phyloP scores from a whole-genome alignment of 2,797 vertebrate species.

The Pelobates cultripes region DNA sequence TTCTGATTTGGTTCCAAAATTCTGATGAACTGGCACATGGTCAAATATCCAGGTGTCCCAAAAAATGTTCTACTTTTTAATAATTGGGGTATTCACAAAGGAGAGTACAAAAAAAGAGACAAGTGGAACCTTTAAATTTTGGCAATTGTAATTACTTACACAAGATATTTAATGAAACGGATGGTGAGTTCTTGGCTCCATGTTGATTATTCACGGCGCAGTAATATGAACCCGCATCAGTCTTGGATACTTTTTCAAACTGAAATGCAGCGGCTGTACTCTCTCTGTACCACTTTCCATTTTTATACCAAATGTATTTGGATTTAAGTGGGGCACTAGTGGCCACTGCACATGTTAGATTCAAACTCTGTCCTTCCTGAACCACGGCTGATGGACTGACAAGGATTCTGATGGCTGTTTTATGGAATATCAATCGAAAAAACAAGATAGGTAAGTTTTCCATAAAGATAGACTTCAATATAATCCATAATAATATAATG shows the following conservation, averaged over 20 bases:
- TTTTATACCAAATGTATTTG: slow-evolving; percentile 70
- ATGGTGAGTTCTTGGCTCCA: slow-evolving; percentile 56
- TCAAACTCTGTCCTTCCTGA: slow-evolving; percentile 64
- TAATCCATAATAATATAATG: no score
- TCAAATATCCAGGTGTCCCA: no score
- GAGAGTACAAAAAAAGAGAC: no score
- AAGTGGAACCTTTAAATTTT: no score
- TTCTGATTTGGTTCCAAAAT: no score
- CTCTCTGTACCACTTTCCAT: slow-evolving; percentile 40
- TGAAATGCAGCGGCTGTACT: slow-evolving; percentile 3
- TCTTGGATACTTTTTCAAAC: slow-evolving; percentile 19
- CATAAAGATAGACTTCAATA: no score
- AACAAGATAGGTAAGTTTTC: no score
- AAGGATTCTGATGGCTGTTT: slow-evolving; percentile 63
- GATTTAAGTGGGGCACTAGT: not conserved
- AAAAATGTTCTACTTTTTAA: no score
- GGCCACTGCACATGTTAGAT: slow-evolving; percentile 64
- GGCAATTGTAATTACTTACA: slow-evolving; percentile 65
- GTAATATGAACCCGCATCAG: slow-evolving; percentile 61
- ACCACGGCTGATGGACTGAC: slow-evolving; percentile 59
- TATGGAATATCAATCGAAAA: no score
- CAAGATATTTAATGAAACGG: slow-evolving; percentile 63
- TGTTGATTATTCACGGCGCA: slow-evolving; percentile 35
- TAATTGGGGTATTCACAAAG: no score
- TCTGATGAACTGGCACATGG: no score